Evolutionary conservation across 2,113 vertebrate species (phyloP), one percentile per base, ranked within the genome.

Genomic region (Melanostigma gelatinosum): DNA sequence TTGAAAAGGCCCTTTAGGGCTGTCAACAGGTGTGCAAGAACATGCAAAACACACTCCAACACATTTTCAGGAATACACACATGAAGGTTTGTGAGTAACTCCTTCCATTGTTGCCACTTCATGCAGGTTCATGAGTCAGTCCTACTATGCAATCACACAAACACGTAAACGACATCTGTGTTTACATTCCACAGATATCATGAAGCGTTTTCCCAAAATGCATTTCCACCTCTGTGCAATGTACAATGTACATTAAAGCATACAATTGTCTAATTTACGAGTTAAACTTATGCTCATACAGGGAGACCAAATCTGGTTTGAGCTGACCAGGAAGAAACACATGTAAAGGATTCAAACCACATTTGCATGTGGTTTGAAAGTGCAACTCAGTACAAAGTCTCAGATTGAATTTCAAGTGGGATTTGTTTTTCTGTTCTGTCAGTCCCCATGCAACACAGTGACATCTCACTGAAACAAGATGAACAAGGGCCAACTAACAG

Each of bases 161-260:
- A 60, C 61, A 74, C 44, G 20, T 3, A 65, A 81, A 57, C 38
- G 13, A 50, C 85, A 79, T 88, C 74, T 85, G 75, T 85, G 80
- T 88, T 90, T 89, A 87, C 88, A 80, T 88, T 85, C 77, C 73
- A 4, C 22, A 71, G 68, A 83, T 68, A 75, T 83, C 52, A n/a
- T 34, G 15, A 66, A 84, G 36, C 42, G 7, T 64, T 80, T 79
- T 52, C 0, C 18, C 48, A 52, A 61, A 76, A 66, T 58, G 61
- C 80, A 68, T 78, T 65, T 69, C 48, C 74, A 71, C 22, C 46
- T 82, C 46, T 78, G n/a, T 22, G 65, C n/a, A n/a, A n/a, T n/a
- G n/a, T n/a, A 54, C 29, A 62, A 44, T 52, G 22, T n/a, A 60
- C n/a, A n/a, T n/a, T 82, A 22, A 69, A 20, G 60, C 42, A 50